Base-by-base conservation (phyloP, 64 coral and sea anemone species). In the Acropora yongei region DNA sequence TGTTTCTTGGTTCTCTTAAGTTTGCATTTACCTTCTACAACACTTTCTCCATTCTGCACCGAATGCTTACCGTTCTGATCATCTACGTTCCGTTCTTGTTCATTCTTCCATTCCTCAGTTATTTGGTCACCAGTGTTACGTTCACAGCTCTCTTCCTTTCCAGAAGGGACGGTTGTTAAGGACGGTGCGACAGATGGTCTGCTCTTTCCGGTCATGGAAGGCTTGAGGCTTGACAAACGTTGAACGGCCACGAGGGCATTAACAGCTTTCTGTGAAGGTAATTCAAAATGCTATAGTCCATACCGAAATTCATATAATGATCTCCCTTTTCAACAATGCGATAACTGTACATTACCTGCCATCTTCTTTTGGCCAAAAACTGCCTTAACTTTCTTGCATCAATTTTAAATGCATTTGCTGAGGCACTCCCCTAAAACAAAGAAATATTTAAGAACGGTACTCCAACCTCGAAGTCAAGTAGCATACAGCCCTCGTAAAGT, bases 311-410 rank as follows among this genome's bases (percentile, higher is more conserved):
- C 17, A 17, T 68, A 13, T 17, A 17, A 13, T 11, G 12, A 16
- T 68, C 17, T 30, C 30, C 30, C 30, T 30, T 30, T 30, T 30
- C 30, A 30, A 30, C 30, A 30, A 30, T 30, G 30, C 30, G 30
- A 30, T 30, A 30, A 30, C 30, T 30, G 18, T 71, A 4, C 18
- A 55, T 58, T 92, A 99, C 97, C 97, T 99, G 94, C 97, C 97
- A 99, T 87, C 97, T 91, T 93, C 97, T 65, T 68, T 99, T 99
- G 10, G 91, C 97, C 61, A 99, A 90, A 80, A 99, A 99, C 45
- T 94, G 88, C 76, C 91, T 99, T 39, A 99, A 19, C 9, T 99
- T 99, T 11, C 94, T 95, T 19, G 97, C 96, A 65, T 99, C 86
- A 16, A 99, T 95, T 89, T 96, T 99, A 4, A 97, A 88, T 13